These are phyloP conservation scores for Halocaridina rubra DNA, from an alignment of 2,888 invertebrate species.

Conservation along the genomic window DNA sequence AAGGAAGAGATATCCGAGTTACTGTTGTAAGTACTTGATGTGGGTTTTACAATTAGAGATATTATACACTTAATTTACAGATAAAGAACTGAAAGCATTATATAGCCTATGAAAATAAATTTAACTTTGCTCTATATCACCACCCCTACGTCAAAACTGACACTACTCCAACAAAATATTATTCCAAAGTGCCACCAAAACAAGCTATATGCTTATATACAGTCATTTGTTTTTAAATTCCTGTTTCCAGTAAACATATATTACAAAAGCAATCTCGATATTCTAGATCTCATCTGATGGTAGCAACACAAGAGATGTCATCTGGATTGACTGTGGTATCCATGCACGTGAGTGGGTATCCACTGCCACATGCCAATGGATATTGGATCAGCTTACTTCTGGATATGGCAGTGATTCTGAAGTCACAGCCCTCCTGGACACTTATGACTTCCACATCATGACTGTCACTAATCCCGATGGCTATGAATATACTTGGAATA, in stretches of 20 bases:
- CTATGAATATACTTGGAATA: conserved; percentile 83
- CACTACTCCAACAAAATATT: no score
- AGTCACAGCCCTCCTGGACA: conserved; percentile 41
- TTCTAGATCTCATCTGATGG: conserved; percentile 22
- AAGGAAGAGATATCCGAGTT: conserved; percentile 63
- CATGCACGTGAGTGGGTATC: conserved; percentile 84
- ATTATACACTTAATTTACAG: no score
- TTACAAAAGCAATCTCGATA: no score
- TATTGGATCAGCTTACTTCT: conserved; percentile 64
- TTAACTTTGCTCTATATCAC: no score
- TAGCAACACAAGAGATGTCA: background rate
- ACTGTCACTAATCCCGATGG: conserved; percentile 86
- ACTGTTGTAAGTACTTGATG: conserved; percentile 58
- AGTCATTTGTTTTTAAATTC: no score
- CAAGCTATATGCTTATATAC: no score
- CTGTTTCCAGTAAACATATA: no score
- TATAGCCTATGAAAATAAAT: no score
- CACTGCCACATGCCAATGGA: conserved; percentile 66
- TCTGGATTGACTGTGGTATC: conserved; percentile 72
- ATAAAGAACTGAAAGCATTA: no score
- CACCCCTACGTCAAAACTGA: no score
- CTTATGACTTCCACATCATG: conserved; percentile 79
- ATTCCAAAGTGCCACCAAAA: no score
- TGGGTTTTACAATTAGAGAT: no score
- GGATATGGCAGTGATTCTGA: conserved; percentile 61